phyloP scores from a whole-genome alignment of 2,797 vertebrate species.

The Onychomys arenicola region DNA sequence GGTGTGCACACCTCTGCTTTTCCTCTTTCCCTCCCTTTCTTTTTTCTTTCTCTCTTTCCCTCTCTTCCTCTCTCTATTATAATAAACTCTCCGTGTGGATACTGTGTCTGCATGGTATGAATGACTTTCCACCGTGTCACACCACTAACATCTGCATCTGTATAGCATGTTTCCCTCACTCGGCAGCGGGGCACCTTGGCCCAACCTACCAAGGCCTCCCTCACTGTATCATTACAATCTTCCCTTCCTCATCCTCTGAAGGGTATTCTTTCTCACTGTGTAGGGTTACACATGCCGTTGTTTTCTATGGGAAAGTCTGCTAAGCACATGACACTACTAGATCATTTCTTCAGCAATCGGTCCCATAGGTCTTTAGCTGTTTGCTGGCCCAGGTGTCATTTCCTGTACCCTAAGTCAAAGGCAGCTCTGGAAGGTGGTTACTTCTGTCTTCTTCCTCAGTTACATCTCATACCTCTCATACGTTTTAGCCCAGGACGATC shows the following conservation, averaged over 20 bases:
- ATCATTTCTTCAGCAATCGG: not conserved
- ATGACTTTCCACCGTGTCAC: no score
- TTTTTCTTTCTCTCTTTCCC: no score
- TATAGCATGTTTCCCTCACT: no score
- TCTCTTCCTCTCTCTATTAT: no score
- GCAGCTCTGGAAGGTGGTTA: not conserved
- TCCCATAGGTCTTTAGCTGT: not conserved
- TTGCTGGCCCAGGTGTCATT: constrained; percentile 29
- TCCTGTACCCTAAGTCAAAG: constrained; percentile 14
- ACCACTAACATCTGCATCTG: no score
- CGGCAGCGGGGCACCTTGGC: no score
- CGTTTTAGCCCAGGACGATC: not conserved
- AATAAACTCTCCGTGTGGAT: no score
- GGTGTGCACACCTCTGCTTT: no score
- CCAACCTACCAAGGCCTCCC: no score
- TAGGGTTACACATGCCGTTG: not conserved
- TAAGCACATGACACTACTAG: not conserved
- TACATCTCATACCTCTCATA: not conserved
- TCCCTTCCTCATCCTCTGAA: not conserved
- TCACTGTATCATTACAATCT: no score
- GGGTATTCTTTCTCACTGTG: not conserved
- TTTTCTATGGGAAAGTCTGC: not conserved
- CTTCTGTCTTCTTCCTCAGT: not conserved
- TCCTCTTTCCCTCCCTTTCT: no score
- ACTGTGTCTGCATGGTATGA: no score